Evolutionary conservation across 2,113 vertebrate species (phyloP), one percentile per base, ranked within the genome.

Genomic region (Coptodon bakossiorum): DNA sequence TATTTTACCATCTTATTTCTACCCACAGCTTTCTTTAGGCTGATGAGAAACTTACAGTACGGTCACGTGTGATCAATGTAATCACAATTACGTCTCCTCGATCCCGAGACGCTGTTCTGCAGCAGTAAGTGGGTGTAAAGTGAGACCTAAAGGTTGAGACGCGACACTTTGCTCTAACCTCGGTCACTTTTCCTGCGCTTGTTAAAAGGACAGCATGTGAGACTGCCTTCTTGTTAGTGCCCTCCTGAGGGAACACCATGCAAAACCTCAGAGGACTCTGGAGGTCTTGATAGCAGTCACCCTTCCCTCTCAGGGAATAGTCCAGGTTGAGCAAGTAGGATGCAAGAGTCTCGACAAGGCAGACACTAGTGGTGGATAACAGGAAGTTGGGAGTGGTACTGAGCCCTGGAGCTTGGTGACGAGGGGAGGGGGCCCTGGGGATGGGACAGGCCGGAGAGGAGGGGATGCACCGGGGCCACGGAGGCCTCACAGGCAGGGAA

Each of bases 31-130:
- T 40, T 87, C 43, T 71, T 14, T 63, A 68, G 86, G 83, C 93
- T 90, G 89, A 79, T 56, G 86, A 92, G 92, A 90, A 80, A 90
- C 91, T 80, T 92, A 92, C 93, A 95, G 95, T 89, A 90, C 94
- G 82, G 73, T 85, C 91, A 82, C 19, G 3, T 79, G 86, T 82
- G 79, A 85, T 87, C 82, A 89, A 59, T 79, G 80, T 61, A 48
- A 57, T 88, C 90, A 85, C 10, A 17, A 61, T 66, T 53, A 78
- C 10, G 40, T 78, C 80, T 19, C 22, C 34, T 76, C n/a, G 17
- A 17, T 83, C 61, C 71, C 4, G 34, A 34, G 53, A 92, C 87
- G 31, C 86, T 90, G 85, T 66, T 81, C 81, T 88, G 83, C 31
- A 45, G 88, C 91, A 84, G 87, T 88, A 81, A 90, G 79, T 85